Conservation (phyloP, 2,888 invertebrate genomes). For the Acanthosepion pharaonis region DNA sequence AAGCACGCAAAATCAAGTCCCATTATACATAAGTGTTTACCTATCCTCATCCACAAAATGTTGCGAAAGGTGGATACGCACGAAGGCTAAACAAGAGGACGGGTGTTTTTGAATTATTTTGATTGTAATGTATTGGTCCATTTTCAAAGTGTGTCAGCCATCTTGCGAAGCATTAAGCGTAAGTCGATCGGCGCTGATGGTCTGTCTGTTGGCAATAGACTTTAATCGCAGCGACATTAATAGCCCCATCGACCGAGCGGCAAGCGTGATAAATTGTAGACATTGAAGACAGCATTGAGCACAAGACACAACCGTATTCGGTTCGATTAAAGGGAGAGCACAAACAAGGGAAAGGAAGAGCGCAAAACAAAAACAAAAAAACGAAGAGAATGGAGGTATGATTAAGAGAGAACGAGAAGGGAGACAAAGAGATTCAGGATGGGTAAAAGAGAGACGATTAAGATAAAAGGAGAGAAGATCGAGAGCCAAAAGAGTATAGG, state of each 20-base stretch:
- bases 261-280: constrained; percentile 33
- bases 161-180: neutral
- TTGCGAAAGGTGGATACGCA: neutral
- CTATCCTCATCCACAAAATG: neutral
- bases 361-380: no score
- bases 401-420: neutral
- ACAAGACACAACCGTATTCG: neutral
- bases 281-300: neutral
- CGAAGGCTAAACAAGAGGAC: neutral
- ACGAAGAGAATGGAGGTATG: neutral
- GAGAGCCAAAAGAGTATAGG: no score
- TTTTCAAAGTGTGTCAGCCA: constrained; percentile 22
- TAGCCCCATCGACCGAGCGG: constrained; percentile 18
- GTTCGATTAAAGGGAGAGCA: neutral
- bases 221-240: constrained; percentile 33
- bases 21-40: neutral
- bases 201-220: constrained; percentile 33
- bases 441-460: neutral
- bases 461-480: neutral
- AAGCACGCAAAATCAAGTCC: neutral
- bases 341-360: neutral
- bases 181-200: constrained; percentile 33
- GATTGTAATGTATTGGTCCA: neutral
- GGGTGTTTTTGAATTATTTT: constrained; percentile 9
- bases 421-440: neutral